These are phyloP conservation scores for Lichenostomus cassidix DNA, from an alignment of 2,113 vertebrate genomes.

Conservation along the genomic window DNA sequence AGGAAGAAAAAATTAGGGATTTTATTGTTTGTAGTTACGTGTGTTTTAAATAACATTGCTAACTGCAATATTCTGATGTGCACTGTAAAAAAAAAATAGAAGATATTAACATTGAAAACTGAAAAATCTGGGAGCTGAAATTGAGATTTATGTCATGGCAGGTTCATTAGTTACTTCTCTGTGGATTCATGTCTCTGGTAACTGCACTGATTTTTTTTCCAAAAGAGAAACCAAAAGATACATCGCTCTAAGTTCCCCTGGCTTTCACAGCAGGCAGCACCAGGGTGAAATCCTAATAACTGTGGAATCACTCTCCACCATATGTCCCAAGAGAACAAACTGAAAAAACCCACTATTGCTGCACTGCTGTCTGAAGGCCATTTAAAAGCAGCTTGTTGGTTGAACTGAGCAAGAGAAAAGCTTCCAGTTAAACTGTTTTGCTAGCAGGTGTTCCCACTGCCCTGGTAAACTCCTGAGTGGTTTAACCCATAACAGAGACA, in stretches of 20 bases:
- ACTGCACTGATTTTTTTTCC: not conserved
- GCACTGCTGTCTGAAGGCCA: slow-evolving; percentile 28
- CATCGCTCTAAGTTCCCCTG: not conserved
- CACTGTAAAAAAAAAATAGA: not conserved
- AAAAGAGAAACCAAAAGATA: not conserved
- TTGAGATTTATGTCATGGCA: slow-evolving; percentile 14
- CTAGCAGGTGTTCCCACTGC: slow-evolving; percentile 60
- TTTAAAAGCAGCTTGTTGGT: slow-evolving; percentile 67
- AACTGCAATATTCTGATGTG: not conserved
- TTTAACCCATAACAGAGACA: slow-evolving; percentile 19
- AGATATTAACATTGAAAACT: not conserved
- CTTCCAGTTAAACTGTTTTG: slow-evolving; percentile 49
- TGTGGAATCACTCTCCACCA: slow-evolving; percentile 55
- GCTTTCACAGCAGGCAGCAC: slow-evolving; percentile 27
- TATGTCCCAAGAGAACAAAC: slow-evolving; percentile 38
- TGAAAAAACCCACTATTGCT: not conserved
- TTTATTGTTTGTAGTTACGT: not conserved
- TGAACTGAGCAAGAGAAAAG: slow-evolving; percentile 58
- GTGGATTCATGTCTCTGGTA: not conserved
- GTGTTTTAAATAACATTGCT: not conserved
- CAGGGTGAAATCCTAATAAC: slow-evolving; percentile 47
- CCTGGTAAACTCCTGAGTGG: slow-evolving; percentile 19
- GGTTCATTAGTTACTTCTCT: slow-evolving; percentile 29
- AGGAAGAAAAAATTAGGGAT: not conserved
- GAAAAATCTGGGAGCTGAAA: not conserved